A percentile compares a stretch with the other conserved stretches of the same genome.
Conservation (phyloP, 2,888 invertebrate genomes). For the Drosophila kokeensis region DNA sequence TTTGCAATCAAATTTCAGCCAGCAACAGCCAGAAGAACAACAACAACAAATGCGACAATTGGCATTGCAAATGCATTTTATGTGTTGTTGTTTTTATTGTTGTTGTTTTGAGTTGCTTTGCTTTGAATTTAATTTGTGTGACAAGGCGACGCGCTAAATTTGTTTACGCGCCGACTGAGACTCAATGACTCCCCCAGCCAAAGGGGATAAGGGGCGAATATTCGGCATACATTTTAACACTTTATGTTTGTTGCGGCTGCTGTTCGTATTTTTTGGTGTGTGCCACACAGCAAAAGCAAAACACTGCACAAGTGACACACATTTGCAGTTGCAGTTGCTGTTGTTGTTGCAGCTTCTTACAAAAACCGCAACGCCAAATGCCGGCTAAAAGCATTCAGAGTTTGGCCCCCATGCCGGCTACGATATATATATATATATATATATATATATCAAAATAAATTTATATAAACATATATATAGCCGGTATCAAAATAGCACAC, state of each 20-base stretch:
- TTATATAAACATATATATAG: not conserved
- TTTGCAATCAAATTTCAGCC: slow-evolving; percentile 54
- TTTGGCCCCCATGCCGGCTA: slow-evolving; percentile 50
- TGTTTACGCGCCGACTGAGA: slow-evolving; percentile 70
- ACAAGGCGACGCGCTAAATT: slow-evolving; percentile 78
- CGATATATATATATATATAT: slow-evolving; percentile 39
- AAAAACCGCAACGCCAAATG: slow-evolving; percentile 53
- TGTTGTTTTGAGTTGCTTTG: slow-evolving; percentile 58
- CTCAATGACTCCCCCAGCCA: slow-evolving; percentile 61
- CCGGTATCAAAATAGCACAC: slow-evolving; percentile 39
- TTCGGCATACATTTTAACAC: slow-evolving; percentile 54
- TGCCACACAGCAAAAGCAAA: slow-evolving; percentile 47
- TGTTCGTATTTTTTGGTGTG: not conserved
- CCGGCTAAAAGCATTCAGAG: slow-evolving; percentile 50
- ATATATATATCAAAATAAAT: not conserved
- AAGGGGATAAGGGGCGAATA: slow-evolving; percentile 4
- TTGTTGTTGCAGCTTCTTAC: slow-evolving; percentile 28
- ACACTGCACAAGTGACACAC: slow-evolving; percentile 45
- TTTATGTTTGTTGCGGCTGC: slow-evolving; percentile 34
- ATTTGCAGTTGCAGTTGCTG: slow-evolving; percentile 28
- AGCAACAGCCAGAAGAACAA: slow-evolving; percentile 24
- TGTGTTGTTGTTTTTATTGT: slow-evolving; percentile 35
- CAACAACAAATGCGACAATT: slow-evolving; percentile 45
- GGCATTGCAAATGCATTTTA: slow-evolving; percentile 52
- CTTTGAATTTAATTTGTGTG: slow-evolving; percentile 71